Conservation (phyloP, 2,888 invertebrate genomes). For the Scaeva pyrastri region DNA sequence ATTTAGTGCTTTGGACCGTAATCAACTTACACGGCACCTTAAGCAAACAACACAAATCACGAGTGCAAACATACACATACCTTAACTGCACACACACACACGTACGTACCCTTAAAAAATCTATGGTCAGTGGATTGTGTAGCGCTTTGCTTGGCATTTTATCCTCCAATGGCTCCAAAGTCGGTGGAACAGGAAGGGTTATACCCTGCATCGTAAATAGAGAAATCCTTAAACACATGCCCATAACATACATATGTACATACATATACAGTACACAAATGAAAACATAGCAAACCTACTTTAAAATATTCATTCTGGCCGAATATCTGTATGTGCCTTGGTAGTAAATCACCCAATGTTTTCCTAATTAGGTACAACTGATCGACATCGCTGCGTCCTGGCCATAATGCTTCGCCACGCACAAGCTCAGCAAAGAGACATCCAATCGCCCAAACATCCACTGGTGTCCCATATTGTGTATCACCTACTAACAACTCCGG, state of each 20-base stretch:
- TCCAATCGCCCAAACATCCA: constrained; percentile 99
- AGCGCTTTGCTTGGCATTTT: constrained; percentile 91
- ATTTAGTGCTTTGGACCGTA: background rate
- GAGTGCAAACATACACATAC: background rate
- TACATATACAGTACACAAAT: too few relatives aligned
- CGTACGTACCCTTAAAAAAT: constrained; percentile 91
- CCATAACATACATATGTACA: background rate
- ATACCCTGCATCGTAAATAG: constrained; percentile 87
- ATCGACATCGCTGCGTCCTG: constrained; percentile 99
- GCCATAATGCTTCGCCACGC: constrained; percentile 97
- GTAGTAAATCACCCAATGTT: constrained; percentile 96
- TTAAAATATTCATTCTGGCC: constrained; percentile 96
- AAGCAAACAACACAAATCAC: background rate
- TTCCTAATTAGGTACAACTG: constrained; percentile 97
- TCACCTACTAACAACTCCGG: constrained; percentile 99
- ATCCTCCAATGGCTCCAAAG: constrained; percentile 92
- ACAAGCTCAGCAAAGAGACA: constrained; percentile 95
- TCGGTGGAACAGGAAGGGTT: constrained; percentile 95
- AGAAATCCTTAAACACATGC: constrained; percentile 9
- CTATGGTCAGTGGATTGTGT: constrained; percentile 88
- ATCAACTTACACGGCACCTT: background rate
- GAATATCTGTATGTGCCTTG: constrained; percentile 97
- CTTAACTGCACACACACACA: constrained; percentile 25
- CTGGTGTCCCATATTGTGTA: constrained; percentile 93
- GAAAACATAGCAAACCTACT: constrained; percentile 79